A percentile compares a stretch with the other conserved stretches of the same genome.
These are phyloP conservation scores for Arge pagana DNA, from an alignment of 2,888 invertebrate genomes.

Conservation along the genomic window DNA sequence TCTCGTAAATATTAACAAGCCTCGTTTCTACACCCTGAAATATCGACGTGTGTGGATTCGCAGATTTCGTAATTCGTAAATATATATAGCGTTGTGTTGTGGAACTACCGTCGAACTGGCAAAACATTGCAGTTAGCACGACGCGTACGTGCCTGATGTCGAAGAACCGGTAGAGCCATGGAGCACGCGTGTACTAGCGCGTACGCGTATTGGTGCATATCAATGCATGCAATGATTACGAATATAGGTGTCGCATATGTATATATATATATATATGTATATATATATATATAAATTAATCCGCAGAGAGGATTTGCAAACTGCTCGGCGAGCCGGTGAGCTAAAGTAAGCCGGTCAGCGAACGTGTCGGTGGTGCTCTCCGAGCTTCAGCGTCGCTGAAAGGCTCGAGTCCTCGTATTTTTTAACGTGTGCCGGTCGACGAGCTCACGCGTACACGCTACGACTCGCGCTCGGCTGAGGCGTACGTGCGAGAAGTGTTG, in stretches of 20 bases:
- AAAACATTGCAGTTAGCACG: slow-evolving; percentile 43
- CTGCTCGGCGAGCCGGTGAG: not conserved
- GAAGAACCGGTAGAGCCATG: not conserved
- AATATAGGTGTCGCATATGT: no score
- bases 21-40: not conserved
- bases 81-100: slow-evolving; percentile 2
- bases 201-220: no score
- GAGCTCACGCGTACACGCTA: not conserved
- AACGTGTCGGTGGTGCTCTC: no score
- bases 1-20: no score
- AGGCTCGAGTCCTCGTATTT: not conserved
- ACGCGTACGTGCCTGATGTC: slow-evolving; percentile 42
- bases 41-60: not conserved
- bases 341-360: not conserved
- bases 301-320: slow-evolving; percentile 5
- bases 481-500: not conserved
- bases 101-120: slow-evolving; percentile 3
- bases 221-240: no score
- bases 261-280: no score
- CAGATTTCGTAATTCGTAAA: slow-evolving; percentile 8
- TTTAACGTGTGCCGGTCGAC: not conserved
- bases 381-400: not conserved
- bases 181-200: slow-evolving; percentile 13
- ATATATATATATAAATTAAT: slow-evolving; percentile 20
- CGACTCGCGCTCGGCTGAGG: not conserved